Conservation (phyloP, 2,797 vertebrate species). For the Buceros bicornis region DNA sequence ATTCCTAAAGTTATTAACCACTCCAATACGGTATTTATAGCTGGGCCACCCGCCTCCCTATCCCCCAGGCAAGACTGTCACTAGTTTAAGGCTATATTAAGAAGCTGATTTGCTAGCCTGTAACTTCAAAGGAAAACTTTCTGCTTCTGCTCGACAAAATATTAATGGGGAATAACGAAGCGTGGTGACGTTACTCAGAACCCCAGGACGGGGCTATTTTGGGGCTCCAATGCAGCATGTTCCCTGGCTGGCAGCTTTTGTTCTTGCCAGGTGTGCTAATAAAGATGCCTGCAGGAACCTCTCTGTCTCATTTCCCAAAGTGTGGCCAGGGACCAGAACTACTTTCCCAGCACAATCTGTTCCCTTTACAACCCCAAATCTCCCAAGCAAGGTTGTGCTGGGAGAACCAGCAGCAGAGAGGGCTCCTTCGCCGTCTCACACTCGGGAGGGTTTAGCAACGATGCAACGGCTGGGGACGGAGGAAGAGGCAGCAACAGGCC, state of each 20-base stretch:
- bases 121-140: constrained; percentile 57
- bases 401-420: not conserved
- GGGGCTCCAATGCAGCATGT: not conserved
- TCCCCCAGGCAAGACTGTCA: constrained; percentile 33
- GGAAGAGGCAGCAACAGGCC: not conserved
- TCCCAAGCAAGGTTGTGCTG: rapidly evolving
- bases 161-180: not conserved
- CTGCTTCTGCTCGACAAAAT: constrained; percentile 22
- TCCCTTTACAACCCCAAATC: not conserved
- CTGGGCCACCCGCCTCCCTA: not conserved
- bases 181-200: not conserved
- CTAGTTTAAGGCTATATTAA: constrained; percentile 39
- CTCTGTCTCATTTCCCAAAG: not conserved
- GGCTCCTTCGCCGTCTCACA: not conserved
- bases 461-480: not conserved
- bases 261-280: not conserved
- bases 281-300: not conserved
- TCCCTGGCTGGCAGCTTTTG: not conserved
- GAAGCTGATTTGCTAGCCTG: constrained; percentile 30
- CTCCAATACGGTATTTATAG: constrained; percentile 2
- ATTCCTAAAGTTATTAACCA: constrained; percentile 46
- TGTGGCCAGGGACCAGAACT: not conserved
- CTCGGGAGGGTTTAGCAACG: not conserved
- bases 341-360: not conserved
- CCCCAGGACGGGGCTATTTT: not conserved